A percentile compares a stretch with the other conserved stretches of the same genome.
Conservation (phyloP, 2,888 invertebrate species). For the Eristalinus sepulchralis region DNA sequence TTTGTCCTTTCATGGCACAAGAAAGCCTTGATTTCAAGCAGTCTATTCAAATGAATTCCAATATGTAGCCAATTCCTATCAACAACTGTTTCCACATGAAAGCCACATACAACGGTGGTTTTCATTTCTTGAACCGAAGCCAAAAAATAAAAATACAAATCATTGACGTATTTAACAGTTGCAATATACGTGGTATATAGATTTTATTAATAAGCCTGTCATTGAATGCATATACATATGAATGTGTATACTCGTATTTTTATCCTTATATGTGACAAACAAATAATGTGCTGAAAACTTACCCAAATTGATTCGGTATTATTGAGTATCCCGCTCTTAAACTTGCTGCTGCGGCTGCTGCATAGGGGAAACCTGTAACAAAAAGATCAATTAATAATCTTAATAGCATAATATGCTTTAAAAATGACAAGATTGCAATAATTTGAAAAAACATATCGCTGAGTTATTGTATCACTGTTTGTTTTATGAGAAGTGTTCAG, state of each 20-base stretch:
- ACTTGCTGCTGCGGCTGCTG: slow-evolving; percentile 83
- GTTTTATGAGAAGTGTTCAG: too few relatives aligned
- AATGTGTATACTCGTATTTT: neutral
- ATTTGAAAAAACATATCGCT: too few relatives aligned
- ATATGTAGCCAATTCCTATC: neutral
- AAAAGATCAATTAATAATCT: slow-evolving; percentile 41
- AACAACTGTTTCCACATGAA: neutral
- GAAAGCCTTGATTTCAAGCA: neutral
- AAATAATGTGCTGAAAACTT: slow-evolving; percentile 81
- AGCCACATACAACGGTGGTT: neutral
- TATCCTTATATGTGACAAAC: neutral
- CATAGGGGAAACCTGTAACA: slow-evolving; percentile 85
- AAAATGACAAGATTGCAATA: neutral
- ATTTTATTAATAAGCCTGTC: neutral
- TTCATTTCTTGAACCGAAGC: slow-evolving; percentile 32
- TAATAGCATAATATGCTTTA: slow-evolving; percentile 20
- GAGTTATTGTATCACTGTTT: too few relatives aligned
- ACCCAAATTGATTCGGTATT: slow-evolving; percentile 92
- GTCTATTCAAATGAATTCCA: neutral
- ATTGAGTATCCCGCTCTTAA: slow-evolving; percentile 90
- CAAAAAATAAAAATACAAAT: slow-evolving; percentile 13
- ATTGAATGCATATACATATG: neutral
- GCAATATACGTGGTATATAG: slow-evolving; percentile 1
- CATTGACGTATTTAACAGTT: slow-evolving; percentile 12
- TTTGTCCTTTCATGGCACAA: neutral